phyloP scores from a whole-genome alignment of 2,888 invertebrate genomes.

The Sesia bembeciformis region DNA sequence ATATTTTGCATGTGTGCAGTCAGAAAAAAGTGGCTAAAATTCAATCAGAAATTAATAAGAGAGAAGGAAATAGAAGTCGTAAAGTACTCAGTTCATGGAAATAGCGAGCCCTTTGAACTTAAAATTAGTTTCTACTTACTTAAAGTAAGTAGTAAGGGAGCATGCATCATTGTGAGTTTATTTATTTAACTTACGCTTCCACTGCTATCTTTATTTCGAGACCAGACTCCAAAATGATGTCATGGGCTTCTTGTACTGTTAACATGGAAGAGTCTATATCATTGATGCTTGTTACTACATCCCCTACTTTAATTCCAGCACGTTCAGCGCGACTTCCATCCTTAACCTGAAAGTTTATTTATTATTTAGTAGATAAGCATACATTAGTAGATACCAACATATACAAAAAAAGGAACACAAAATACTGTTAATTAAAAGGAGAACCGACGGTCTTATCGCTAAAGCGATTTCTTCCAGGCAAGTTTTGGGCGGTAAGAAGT shows the following conservation, averaged over 20 bases:
- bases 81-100: slow-evolving; percentile 10
- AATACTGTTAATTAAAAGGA: too few species aligned
- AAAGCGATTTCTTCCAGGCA: too few species aligned
- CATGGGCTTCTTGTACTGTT: slow-evolving; percentile 29
- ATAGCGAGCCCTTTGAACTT: slow-evolving; percentile 31
- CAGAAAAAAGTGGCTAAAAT: background rate
- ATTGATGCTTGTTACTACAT: slow-evolving; percentile 24
- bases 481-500: too few species aligned
- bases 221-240: slow-evolving; percentile 27
- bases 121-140: slow-evolving; percentile 34
- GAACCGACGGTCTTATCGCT: too few species aligned
- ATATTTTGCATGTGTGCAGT: too few species aligned
- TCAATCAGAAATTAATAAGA: slow-evolving; percentile 12
- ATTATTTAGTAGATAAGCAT: too few species aligned
- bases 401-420: too few species aligned
- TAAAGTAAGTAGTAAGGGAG: too few species aligned
- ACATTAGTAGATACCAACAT: too few species aligned
- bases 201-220: slow-evolving; percentile 25
- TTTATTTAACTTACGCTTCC: slow-evolving; percentile 18
- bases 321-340: slow-evolving; percentile 25
- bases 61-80: slow-evolving; percentile 8
- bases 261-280: slow-evolving; percentile 22
- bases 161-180: slow-evolving; percentile 23
- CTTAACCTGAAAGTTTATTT: slow-evolving; percentile 18
- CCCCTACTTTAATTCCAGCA: slow-evolving; percentile 27